Evolutionary conservation across 2,113 vertebrate genomes (phyloP), one percentile per base, ranked within the genome.

Genomic region (Physeter macrocephalus): DNA sequence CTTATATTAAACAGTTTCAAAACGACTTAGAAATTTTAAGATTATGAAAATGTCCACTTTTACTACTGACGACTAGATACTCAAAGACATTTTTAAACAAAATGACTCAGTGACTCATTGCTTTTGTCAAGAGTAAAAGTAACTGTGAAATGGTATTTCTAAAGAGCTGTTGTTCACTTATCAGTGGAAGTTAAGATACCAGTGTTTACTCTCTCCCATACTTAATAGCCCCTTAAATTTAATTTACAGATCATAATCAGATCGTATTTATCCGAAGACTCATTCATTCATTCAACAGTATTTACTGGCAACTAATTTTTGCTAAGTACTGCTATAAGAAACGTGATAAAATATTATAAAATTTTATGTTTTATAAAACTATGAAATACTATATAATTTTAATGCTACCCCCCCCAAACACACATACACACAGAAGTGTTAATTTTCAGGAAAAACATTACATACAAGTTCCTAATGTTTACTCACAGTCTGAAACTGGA

Each of bases 401-500:
- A 80, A 72, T n/a, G 29, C 67, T n/a, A 66, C 31, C 6, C 8
- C 62, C 49, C 29, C n/a, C 52, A 52, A 52, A 52, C 15, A 2
- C 46, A 69, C 5, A 72, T 11, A 15, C 41, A 80, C 39, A 13
- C 23, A 59, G 15, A 78, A 29, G 81, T 18, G 57, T 27, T 66
- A 59, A 82, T 39, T 18, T 71, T 21, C 34, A 59, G 64, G 64
- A 27, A 61, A 43, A 91, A 27, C 18, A 12, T 6, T 49, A 71
- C 10, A 27, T 2, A 31, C 9, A 36, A 27, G 71, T 31, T 64
- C 95, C 6, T 72, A 34, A n/a, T 7, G 43, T 41, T 69, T 96
- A 99, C 99, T 99, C 98, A 99, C 99, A 80, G 99, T 99, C 98
- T 99, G 99, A 98, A 99, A 99, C 96, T 99, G 99, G 98, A 99